Percentiles rank a stretch among this genome's conserved stretches.
Conservation (phyloP, 1,140 invertebrate genomes). For the Sarcophaga peregrina region DNA sequence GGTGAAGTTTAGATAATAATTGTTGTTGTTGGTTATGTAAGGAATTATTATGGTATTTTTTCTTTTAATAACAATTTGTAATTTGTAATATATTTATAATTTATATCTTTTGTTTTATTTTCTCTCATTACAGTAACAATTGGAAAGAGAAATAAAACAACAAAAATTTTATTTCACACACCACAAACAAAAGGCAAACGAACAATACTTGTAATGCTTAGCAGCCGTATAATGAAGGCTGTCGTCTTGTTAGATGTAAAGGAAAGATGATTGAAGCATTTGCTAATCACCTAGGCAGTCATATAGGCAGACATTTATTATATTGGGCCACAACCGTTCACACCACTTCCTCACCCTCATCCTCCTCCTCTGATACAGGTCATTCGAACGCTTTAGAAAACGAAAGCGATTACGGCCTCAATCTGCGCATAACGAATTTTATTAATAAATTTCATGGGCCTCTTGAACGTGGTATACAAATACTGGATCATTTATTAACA, state of each 20-base stretch:
- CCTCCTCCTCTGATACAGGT: neutral
- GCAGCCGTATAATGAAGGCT: conserved; percentile 9
- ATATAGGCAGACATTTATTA: conserved; percentile 67
- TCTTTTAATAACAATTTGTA: too few relatives aligned
- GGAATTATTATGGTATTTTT: too few relatives aligned
- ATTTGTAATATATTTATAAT: too few relatives aligned
- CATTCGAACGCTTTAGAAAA: neutral
- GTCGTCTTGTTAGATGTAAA: neutral
- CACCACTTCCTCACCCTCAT: neutral
- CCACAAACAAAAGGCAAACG: too few relatives aligned
- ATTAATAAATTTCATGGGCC: conserved; percentile 67
- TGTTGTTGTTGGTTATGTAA: too few relatives aligned
- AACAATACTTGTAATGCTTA: neutral
- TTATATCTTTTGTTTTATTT: too few relatives aligned
- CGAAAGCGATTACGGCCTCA: conserved; percentile 65
- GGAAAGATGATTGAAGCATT: conserved; percentile 65
- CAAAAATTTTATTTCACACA: too few relatives aligned
- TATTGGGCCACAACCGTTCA: conserved; percentile 66
- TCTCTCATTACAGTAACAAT: too few relatives aligned
- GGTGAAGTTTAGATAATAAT: neutral
- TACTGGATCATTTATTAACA: conserved; percentile 68
- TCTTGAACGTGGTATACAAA: conserved; percentile 66
- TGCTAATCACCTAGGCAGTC: conserved; percentile 63
- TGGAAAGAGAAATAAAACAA: too few relatives aligned
- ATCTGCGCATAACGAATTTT: conserved; percentile 68